Base-by-base conservation (phyloP, 2,113 vertebrate genomes). In the Grammomys dolichurus region DNA sequence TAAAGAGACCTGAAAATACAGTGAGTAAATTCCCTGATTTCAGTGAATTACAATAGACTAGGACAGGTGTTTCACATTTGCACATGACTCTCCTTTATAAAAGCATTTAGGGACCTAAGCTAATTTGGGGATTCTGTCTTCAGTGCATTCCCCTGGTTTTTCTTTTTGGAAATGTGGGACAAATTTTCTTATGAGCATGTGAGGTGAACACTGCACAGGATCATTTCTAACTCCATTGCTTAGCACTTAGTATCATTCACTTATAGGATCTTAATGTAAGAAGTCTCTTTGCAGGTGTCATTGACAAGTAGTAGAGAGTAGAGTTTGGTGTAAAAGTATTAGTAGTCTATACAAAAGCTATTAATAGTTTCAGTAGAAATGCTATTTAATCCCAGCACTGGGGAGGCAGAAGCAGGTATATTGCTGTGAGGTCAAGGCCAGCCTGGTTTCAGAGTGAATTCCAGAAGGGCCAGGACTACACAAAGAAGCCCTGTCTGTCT, bases 231-330 rank as follows among this genome's bases (percentile, higher is more conserved):
- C 89, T 91, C 40, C 24, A 56, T 86, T 81, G 58, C 67, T 92
- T 46, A 96, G 24, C 1, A 36, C 36, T 80, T 94, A 90, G 40
- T 93, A 13, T 94, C 17, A 73, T 96, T 86, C 14, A 93, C 86
- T 90, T 96, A 87, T 78, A 88, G 95, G 56, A 58, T 91, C 22
- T 88, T 36, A 65, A 78, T 63, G 8, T 93, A n/a, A 80, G n/a
- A 28, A 60, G 6, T 48, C 16, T 93, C 20, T n/a, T 92, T 63
- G 46, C 36, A 89, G 33, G 63, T 80, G 40, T 26, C 24, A 91
- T 93, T 70, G 51, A 72, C 36, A 94, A 92, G 48, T 87, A 76
- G 81, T 31, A 43, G 72, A 69, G 7, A 28, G 20, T 67, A 26
- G 70, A 72, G 60, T 91, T 93, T 86, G 77, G 11, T 93, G 70